A percentile compares a stretch with the other conserved stretches of the same genome.
Evolutionary conservation across 2,113 vertebrate genomes (phyloP).

Genomic region (Myrmecophaga tridactyla): DNA sequence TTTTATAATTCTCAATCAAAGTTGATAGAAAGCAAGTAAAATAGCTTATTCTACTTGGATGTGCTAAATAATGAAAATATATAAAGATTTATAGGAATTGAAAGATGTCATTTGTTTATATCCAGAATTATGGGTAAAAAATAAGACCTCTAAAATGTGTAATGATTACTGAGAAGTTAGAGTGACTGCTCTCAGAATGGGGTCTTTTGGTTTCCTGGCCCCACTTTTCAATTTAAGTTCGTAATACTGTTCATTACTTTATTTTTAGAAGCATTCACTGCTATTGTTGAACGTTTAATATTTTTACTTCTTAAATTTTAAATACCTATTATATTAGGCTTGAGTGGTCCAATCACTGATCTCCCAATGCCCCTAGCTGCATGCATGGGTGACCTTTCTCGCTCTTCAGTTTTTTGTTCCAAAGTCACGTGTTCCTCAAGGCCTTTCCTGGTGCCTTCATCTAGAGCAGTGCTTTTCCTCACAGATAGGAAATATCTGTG

Average conservation of each 20-base stretch:
- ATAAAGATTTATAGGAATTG: background rate
- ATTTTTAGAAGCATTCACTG: background rate
- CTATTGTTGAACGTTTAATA: background rate
- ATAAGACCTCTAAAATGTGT: too few species aligned
- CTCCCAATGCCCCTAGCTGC: fast-evolving
- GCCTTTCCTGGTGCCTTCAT: background rate
- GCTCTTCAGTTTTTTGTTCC: background rate
- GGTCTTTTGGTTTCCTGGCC: background rate
- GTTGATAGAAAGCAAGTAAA: background rate
- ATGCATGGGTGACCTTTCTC: background rate
- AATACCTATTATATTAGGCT: background rate
- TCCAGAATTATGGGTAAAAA: background rate
- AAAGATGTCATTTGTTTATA: background rate
- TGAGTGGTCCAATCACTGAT: background rate
- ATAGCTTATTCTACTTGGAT: background rate
- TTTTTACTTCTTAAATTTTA: background rate
- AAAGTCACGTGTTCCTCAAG: background rate
- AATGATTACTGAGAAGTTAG: background rate
- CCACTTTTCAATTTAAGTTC: background rate
- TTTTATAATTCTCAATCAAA: background rate
- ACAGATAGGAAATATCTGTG: too few species aligned
- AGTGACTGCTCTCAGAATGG: background rate
- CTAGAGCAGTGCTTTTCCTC: background rate
- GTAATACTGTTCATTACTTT: background rate
- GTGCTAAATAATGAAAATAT: background rate